A percentile compares a stretch with the other conserved stretches of the same genome.
Conservation (phyloP, 2,113 vertebrate species). For the Oreocharis arfaki region DNA sequence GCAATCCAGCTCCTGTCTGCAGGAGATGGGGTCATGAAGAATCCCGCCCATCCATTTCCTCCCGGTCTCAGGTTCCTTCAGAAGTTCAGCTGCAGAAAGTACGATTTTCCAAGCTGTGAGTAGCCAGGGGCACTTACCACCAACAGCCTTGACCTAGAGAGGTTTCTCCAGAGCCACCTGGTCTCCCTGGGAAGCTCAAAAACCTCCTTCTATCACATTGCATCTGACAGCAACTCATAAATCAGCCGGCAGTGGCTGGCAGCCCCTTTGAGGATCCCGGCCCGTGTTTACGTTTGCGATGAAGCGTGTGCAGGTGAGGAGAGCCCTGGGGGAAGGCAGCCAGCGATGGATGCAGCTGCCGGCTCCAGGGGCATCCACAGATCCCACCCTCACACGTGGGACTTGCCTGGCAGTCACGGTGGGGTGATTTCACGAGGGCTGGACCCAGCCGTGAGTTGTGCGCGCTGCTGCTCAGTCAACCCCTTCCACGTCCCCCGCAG, state of each 20-base stretch:
- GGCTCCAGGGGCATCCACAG: neutral
- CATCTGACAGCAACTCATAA: conserved; percentile 14
- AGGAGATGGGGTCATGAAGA: neutral
- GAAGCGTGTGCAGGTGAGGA: neutral
- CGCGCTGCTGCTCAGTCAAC: neutral
- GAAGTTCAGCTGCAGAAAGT: neutral
- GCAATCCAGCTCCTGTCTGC: neutral
- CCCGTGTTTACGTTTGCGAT: neutral
- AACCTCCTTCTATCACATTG: neutral
- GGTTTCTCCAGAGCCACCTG: conserved; percentile 29
- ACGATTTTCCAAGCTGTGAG: neutral
- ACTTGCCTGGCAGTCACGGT: neutral
- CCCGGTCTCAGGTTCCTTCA: neutral
- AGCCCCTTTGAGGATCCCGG: neutral
- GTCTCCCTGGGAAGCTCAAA: neutral
- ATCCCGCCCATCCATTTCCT: neutral
- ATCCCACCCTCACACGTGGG: neutral
- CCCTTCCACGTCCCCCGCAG: rapidly evolving
- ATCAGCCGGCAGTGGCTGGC: neutral
- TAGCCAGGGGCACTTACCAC: neutral
- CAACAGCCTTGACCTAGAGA: neutral
- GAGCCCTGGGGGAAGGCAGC: neutral
- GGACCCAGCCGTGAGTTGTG: neutral
- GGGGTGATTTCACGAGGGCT: rapidly evolving
- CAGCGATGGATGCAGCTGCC: neutral